Evolutionary conservation across 2,888 invertebrate genomes (phyloP), one percentile per base, ranked within the genome.

Genomic region (Malachius bipustulatus): DNA sequence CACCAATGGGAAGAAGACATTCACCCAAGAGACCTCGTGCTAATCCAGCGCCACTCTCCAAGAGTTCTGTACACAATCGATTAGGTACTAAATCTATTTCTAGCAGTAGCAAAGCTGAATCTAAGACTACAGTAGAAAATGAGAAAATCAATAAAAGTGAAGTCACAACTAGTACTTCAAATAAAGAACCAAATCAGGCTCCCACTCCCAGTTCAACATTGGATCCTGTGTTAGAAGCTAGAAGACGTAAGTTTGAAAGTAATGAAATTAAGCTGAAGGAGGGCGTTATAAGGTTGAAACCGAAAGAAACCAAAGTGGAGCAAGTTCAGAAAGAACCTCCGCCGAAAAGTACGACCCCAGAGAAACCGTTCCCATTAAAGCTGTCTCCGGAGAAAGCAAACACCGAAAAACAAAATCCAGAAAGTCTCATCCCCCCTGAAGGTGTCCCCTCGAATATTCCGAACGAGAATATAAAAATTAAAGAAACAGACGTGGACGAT

Each of bases 191-290:
- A 33, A 36, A 31, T 14, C 37, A 19, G 12, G 32, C 2, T 14
- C 15, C 12, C 11, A 12, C 19, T 3, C 14, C 28, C 14, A 16
- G 30, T 16, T 30, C 24, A 14, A 33, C 36, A 4, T 12, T 52
- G 28, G 66, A 70, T 52, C 65, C 67, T 1, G 49, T 70, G 16
- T 49, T 71, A 30, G 70, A 69, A 43, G 70, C 71, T 0, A 55
- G 71, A 12, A 61, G 62, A 38, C 57, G 55, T 26, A 71, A 71
- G 46, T 71, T 71, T 49, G 69, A 71, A 50, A 56, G 59, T 3
- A 63, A 60, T 14, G 64, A 63, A 38, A 62, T 68, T 16, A 63
- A 63, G 42, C 57, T 60, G 10, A 53, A 61, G 24, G 63, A 62
- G 43, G 67, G 66, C 2, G 66, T 70, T 40, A 70, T 70, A 32